A percentile compares a stretch with the other conserved stretches of the same genome.
These are phyloP conservation scores for Scomber colias DNA, from an alignment of 2,113 vertebrate genomes.

Conservation along the genomic window DNA sequence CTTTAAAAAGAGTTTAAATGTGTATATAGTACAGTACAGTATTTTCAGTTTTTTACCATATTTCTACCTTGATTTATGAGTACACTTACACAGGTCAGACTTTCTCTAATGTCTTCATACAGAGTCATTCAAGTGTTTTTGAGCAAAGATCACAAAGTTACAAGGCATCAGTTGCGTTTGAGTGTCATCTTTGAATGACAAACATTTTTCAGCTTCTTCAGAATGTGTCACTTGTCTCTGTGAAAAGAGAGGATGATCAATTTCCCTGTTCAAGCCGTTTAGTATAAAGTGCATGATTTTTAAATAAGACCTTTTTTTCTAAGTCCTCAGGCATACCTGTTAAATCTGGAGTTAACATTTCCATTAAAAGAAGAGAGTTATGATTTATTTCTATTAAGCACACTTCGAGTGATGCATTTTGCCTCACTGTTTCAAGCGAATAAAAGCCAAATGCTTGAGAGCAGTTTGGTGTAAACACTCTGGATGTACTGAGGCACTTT, in stretches of 20 bases:
- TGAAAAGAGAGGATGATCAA: background rate
- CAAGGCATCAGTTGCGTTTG: too few species aligned
- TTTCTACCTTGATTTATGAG: too few species aligned
- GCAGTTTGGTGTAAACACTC: constrained; percentile 8
- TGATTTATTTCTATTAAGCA: background rate
- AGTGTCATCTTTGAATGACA: too few species aligned
- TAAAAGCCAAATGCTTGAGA: background rate
- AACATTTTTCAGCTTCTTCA: too few species aligned
- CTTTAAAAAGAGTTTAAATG: background rate
- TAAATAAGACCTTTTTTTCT: background rate
- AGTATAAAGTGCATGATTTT: background rate
- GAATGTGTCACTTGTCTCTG: too few species aligned
- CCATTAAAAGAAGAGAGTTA: background rate
- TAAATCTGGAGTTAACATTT: background rate
- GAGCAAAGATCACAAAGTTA: too few species aligned
- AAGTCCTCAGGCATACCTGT: background rate
- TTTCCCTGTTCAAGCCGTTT: background rate
- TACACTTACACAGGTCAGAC: too few species aligned
- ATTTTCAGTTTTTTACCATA: too few species aligned
- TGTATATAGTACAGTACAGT: background rate
- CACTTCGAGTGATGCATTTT: background rate
- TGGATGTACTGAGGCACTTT: background rate
- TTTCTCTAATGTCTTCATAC: too few species aligned
- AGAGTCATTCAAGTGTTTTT: too few species aligned
- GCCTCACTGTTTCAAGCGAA: background rate